phyloP scores from a whole-genome alignment of 2,797 vertebrate species.

The Darevskia mixta region DNA sequence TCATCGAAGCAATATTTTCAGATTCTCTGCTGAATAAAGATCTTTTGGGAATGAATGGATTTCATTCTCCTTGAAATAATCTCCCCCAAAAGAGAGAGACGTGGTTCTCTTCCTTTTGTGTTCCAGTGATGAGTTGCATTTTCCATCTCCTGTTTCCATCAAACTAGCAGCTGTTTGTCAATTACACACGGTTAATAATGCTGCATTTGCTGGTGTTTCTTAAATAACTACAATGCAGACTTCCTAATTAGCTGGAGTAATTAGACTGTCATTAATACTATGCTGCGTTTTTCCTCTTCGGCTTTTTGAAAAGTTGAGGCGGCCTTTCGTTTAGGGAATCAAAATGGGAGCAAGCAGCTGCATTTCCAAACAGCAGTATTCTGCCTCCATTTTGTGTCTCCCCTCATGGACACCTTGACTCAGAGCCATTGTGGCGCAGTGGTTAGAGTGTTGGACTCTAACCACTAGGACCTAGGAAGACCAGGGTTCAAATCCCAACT shows the following conservation, averaged over 20 bases:
- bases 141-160: background rate
- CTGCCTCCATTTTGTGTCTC: background rate
- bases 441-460: too few species aligned
- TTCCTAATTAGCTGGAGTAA: slow-evolving; percentile 17
- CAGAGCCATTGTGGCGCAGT: too few species aligned
- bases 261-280: background rate
- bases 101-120: background rate
- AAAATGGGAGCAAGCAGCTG: slow-evolving; percentile 1
- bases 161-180: slow-evolving; percentile 4
- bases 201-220: background rate
- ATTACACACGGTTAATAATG: background rate
- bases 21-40: background rate
- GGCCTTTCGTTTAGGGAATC: background rate
- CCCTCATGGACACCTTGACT: background rate
- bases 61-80: background rate
- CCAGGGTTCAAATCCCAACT: too few species aligned
- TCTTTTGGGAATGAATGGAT: background rate
- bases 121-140: slow-evolving; percentile 1
- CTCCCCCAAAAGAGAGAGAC: background rate
- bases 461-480: too few species aligned
- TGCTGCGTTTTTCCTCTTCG: background rate
- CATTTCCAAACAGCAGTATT: background rate
- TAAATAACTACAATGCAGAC: background rate
- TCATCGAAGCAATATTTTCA: background rate
- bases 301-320: background rate